Conservation (phyloP, 2,888 invertebrate genomes). For the Acleris laterana region DNA sequence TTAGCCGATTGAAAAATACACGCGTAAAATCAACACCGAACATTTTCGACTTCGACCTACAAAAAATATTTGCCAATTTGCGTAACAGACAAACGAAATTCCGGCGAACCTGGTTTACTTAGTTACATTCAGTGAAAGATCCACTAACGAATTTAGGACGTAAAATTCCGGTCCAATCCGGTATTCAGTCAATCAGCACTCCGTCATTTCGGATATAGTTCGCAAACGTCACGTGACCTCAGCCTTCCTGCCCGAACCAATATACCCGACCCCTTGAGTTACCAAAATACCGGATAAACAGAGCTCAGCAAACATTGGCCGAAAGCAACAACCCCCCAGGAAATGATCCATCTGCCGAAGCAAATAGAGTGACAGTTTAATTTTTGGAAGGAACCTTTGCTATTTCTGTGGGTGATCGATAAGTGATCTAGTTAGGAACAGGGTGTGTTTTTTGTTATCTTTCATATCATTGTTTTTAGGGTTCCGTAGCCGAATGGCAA, state of each 20-base stretch:
- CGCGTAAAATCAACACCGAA: too few species aligned
- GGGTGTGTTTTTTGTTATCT: neutral
- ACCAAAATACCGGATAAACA: constrained; percentile 42
- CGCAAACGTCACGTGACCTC: constrained; percentile 66
- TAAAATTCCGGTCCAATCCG: constrained; percentile 22
- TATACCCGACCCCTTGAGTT: constrained; percentile 40
- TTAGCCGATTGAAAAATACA: too few species aligned
- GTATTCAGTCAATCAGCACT: constrained; percentile 32
- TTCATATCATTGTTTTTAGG: too few species aligned
- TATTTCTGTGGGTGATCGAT: constrained; percentile 27
- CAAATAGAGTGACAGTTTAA: constrained; percentile 72
- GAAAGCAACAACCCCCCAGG: constrained; percentile 48
- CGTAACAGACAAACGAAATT: too few species aligned
- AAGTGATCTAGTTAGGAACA: constrained; percentile 2
- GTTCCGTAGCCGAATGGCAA: too few species aligned
- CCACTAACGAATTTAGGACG: constrained; percentile 2
- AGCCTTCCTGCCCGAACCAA: constrained; percentile 63
- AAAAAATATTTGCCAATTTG: too few species aligned
- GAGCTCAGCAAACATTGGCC: constrained; percentile 44
- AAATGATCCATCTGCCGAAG: constrained; percentile 65
- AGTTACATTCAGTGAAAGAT: neutral
- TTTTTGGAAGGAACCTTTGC: constrained; percentile 47
- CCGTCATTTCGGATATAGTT: constrained; percentile 55
- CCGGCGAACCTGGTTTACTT: too few species aligned
- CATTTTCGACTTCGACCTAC: too few species aligned